Percentiles rank a stretch among this genome's conserved stretches.
Conservation (phyloP, 1,140 invertebrate genomes). For the Pseudomyrmex concolor region DNA sequence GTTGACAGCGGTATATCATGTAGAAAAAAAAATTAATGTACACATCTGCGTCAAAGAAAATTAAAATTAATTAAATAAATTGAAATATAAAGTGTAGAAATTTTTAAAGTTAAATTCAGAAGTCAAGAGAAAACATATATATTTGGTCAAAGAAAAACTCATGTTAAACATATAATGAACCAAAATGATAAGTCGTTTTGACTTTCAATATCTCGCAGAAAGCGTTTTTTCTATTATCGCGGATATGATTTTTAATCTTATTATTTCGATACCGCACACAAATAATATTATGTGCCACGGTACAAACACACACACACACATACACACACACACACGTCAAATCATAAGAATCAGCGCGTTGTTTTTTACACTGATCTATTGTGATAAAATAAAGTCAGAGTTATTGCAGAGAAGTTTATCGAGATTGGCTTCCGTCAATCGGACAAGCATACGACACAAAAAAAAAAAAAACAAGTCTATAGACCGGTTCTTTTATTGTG, state of each 20-base stretch:
- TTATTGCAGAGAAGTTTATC: constrained; percentile 62
- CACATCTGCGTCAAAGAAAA: no score
- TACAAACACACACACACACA: background rate
- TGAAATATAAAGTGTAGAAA: no score
- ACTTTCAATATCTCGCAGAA: background rate
- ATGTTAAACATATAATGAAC: no score
- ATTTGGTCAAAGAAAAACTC: no score
- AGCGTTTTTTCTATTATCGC: background rate
- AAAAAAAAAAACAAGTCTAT: constrained; percentile 17
- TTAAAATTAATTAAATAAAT: no score
- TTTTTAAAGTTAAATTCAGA: no score
- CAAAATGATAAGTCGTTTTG: background rate
- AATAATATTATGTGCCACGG: constrained; percentile 68
- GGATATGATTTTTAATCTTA: background rate
- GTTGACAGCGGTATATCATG: no score
- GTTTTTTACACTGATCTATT: constrained; percentile 74
- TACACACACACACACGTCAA: constrained; percentile 15
- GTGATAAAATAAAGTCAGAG: constrained; percentile 47
- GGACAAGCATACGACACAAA: constrained; percentile 23
- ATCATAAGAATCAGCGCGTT: constrained; percentile 17
- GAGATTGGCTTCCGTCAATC: constrained; percentile 24
- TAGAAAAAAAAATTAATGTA: no score
- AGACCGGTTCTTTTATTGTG: background rate
- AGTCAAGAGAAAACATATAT: no score
- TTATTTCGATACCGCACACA: constrained; percentile 61